phyloP scores from a whole-genome alignment of 2,888 invertebrate species.

The Caenorhabditis angaria region DNA sequence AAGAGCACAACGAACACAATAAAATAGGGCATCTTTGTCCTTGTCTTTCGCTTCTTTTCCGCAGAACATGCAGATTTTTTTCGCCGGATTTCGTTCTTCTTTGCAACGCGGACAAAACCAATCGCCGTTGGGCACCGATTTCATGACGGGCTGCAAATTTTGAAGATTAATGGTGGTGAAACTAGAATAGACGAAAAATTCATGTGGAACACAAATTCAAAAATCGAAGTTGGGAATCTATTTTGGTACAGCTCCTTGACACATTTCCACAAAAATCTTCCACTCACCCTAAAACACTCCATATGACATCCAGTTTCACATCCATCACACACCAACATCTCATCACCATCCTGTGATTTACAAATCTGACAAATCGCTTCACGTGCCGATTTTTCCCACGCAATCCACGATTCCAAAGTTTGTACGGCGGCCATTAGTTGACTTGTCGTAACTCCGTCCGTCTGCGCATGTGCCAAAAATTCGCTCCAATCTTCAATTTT shows the following conservation, averaged over 20 bases:
- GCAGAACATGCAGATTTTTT: slow-evolving; percentile 91
- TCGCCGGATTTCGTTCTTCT: slow-evolving; percentile 83
- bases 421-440: slow-evolving; percentile 85
- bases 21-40: slow-evolving; percentile 16
- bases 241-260: too few relatives aligned
- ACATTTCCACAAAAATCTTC: background rate
- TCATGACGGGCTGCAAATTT: slow-evolving; percentile 82
- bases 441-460: slow-evolving; percentile 87
- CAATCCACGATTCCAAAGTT: slow-evolving; percentile 87
- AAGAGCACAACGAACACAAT: slow-evolving; percentile 31
- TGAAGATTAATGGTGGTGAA: background rate
- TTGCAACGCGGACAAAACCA: slow-evolving; percentile 95
- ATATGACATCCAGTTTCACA: slow-evolving; percentile 99
- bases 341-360: slow-evolving; percentile 92
- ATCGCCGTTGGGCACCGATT: slow-evolving; percentile 94
- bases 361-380: slow-evolving; percentile 91
- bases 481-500: slow-evolving; percentile 81
- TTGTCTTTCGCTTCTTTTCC: slow-evolving; percentile 20
- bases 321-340: slow-evolving; percentile 91
- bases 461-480: slow-evolving; percentile 82
- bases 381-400: slow-evolving; percentile 99
- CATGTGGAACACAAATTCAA: too few relatives aligned
- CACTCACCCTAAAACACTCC: slow-evolving; percentile 86
- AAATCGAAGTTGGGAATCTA: too few relatives aligned
- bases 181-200: too few relatives aligned